Evolutionary conservation across 1,140 invertebrate genomes (phyloP).

Genomic region (Calephelis virginiensis): DNA sequence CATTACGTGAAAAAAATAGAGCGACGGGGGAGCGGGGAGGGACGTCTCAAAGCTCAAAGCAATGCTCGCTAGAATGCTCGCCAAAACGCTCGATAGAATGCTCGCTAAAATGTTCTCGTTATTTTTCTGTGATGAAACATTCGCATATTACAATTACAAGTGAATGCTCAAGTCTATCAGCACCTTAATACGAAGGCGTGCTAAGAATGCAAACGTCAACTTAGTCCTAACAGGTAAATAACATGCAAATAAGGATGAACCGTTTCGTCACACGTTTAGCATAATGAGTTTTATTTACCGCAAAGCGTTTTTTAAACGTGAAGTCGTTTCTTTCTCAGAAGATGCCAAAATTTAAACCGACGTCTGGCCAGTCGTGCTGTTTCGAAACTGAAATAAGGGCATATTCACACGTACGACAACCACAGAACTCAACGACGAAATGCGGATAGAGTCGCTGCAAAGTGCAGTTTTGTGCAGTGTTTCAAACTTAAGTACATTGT

Average conservation of each 20-base stretch:
- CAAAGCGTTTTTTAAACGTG: conserved; percentile 7
- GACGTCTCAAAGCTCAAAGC: no score
- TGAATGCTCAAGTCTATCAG: background rate
- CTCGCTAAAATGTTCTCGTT: no score
- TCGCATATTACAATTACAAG: background rate
- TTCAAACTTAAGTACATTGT: no score
- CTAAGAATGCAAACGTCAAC: background rate
- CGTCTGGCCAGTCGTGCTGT: conserved; percentile 29
- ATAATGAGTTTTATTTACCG: conserved; percentile 20
- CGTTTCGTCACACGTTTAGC: conserved; percentile 19
- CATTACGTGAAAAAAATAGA: no score
- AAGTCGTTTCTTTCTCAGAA: conserved; percentile 25
- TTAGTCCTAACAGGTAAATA: conserved; percentile 6
- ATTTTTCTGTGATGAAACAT: no score
- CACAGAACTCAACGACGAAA: no score
- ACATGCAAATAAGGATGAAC: conserved; percentile 20
- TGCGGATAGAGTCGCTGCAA: no score
- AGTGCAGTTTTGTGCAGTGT: no score
- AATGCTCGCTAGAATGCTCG: no score
- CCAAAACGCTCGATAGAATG: no score
- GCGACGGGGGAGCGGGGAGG: no score
- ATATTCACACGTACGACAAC: no score
- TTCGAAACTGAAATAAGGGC: conserved; percentile 42
- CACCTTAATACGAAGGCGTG: background rate
- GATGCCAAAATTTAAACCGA: conserved; percentile 22